Percentiles rank a stretch among this genome's conserved stretches.
Conservation (phyloP, 2,113 vertebrate genomes). For the Ceyx cyanopectus region DNA sequence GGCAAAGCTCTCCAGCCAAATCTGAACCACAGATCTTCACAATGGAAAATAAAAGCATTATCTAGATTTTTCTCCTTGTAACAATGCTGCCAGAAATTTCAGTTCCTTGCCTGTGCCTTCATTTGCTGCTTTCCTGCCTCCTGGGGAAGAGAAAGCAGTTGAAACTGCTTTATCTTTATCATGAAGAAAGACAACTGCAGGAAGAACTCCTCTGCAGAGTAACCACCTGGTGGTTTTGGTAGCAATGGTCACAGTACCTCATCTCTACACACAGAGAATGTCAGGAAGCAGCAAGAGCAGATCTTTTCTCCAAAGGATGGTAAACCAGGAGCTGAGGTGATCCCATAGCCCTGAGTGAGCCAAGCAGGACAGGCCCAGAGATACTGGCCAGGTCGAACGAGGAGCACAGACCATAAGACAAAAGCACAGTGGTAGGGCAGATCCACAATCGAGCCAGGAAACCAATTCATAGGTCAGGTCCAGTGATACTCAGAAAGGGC, state of each 20-base stretch:
- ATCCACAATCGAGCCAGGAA: not conserved
- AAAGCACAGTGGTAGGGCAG: not conserved
- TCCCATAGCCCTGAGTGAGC: not conserved
- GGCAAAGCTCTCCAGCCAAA: not conserved
- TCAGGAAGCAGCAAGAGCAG: not conserved
- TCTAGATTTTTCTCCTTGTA: slow-evolving; percentile 17
- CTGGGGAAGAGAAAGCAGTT: not conserved
- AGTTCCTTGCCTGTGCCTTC: not conserved
- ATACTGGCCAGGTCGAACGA: not conserved
- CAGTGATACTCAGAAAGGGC: not conserved
- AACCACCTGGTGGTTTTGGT: not conserved
- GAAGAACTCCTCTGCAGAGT: not conserved
- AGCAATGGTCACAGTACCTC: not conserved
- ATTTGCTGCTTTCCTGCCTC: not conserved
- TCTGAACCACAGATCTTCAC: slow-evolving; percentile 29
- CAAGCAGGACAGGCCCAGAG: not conserved
- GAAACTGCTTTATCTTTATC: not conserved
- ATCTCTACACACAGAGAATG: not conserved
- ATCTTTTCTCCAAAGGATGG: not conserved
- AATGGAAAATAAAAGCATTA: slow-evolving; percentile 8
- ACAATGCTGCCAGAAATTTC: not conserved
- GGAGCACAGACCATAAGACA: not conserved
- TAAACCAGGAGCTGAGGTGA: not conserved
- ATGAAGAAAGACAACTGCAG: not conserved
- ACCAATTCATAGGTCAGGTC: not conserved